Conservation (phyloP, 37 sponge, comb jelly and placozoan genomes). For the Sycon ciliatum region DNA sequence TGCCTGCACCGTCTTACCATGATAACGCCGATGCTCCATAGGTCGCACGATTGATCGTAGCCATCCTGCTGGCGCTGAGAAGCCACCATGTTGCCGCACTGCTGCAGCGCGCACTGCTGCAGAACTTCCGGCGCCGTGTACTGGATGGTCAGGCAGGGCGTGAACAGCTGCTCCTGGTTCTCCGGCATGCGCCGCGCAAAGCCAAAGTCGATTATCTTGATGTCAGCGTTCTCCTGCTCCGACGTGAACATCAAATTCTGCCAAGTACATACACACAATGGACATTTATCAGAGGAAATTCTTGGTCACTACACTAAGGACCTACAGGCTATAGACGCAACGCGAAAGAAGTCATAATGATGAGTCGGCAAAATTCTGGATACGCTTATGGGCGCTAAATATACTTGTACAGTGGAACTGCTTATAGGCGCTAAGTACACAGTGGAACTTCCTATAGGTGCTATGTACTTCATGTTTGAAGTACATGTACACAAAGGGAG, state of each 20-base stretch:
- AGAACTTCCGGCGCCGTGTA: slow-evolving; percentile 98
- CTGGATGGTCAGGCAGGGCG: slow-evolving; percentile 85
- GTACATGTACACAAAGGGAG: no score
- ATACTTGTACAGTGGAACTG: no score
- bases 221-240: slow-evolving; percentile 20
- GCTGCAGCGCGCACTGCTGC: slow-evolving; percentile 3
- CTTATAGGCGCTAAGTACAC: no score
- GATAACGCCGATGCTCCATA: slow-evolving; percentile 96
- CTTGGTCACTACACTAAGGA: no score
- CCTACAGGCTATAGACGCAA: no score
- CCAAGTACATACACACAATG: neutral
- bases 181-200: slow-evolving; percentile 69
- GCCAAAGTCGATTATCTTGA: slow-evolving; percentile 88
- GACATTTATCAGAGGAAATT: no score
- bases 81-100: neutral
- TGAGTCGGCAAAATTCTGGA: no score
- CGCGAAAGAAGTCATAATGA: no score
- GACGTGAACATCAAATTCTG: slow-evolving; percentile 71
- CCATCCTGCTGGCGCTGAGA: slow-evolving; percentile 40
- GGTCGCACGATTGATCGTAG: slow-evolving; percentile 84
- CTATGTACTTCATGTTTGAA: no score
- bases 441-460: no score
- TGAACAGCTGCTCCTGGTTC: slow-evolving; percentile 53
- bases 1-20: slow-evolving; percentile 41
- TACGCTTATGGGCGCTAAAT: no score